Conservation (phyloP, 2,888 invertebrate genomes). For the Blastobasis lacticolella region DNA sequence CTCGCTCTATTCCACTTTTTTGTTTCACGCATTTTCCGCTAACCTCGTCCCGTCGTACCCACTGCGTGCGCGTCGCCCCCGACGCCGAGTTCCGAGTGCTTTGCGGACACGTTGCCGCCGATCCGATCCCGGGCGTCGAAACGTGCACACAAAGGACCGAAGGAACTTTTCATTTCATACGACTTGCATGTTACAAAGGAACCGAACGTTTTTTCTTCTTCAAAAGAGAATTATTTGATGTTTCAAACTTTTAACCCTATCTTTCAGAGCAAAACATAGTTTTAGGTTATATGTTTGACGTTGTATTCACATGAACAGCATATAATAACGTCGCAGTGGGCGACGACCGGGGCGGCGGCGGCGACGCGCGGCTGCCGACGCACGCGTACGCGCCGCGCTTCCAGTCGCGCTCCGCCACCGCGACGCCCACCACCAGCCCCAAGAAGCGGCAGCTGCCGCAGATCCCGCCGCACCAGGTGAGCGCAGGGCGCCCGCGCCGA, state of each 20-base stretch:
- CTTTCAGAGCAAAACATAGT: too few relatives aligned
- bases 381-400: constrained; percentile 80
- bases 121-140: constrained; percentile 13
- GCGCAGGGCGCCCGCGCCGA: not conserved
- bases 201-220: constrained; percentile 4
- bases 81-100: constrained; percentile 18
- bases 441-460: constrained; percentile 97
- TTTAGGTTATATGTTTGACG: too few relatives aligned
- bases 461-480: constrained; percentile 85
- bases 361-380: constrained; percentile 60
- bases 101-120: constrained; percentile 14
- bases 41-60: constrained; percentile 53
- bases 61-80: constrained; percentile 54
- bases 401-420: constrained; percentile 90
- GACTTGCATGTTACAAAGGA: constrained; percentile 28
- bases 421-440: constrained; percentile 94
- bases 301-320: too few relatives aligned
- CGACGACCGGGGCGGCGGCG: constrained; percentile 39
- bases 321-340: constrained; percentile 31
- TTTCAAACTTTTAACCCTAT: too few relatives aligned
- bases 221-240: constrained; percentile 12
- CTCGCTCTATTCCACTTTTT: constrained; percentile 54
- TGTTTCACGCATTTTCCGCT: constrained; percentile 63
- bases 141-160: constrained; percentile 13
- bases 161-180: constrained; percentile 22